Evolutionary conservation across 2,888 invertebrate species (phyloP).

Genomic region (Nudaria mundana): DNA sequence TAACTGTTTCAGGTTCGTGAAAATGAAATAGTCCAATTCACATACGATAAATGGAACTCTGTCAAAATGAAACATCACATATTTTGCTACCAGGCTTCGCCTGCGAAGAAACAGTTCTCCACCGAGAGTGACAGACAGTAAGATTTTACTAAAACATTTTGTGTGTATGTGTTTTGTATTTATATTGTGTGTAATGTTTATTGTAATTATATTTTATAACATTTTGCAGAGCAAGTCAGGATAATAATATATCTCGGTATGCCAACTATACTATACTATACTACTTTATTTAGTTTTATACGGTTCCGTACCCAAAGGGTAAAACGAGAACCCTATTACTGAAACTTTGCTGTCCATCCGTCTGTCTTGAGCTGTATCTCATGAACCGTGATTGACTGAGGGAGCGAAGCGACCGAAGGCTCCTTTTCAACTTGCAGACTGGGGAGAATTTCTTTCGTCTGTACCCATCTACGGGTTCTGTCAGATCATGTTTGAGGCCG

Average conservation of each 20-base stretch:
- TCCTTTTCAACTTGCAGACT: no score
- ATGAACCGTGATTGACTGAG: no score
- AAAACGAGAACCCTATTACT: no score
- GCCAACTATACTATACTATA: constrained; percentile 40
- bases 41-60: constrained; percentile 91
- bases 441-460: no score
- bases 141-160: constrained; percentile 32
- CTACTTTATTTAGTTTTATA: no score
- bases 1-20: constrained; percentile 83
- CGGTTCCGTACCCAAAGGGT: no score
- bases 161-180: neutral
- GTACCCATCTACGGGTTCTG: no score
- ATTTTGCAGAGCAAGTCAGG: constrained; percentile 78
- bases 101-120: constrained; percentile 90
- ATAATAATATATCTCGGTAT: constrained; percentile 75
- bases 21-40: constrained; percentile 91
- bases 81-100: constrained; percentile 93
- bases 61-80: constrained; percentile 94
- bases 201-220: constrained; percentile 30
- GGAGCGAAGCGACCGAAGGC: no score
- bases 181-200: constrained; percentile 14
- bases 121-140: constrained; percentile 86
- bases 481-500: no score
- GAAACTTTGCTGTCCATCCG: no score
- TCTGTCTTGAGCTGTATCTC: no score